A percentile compares a stretch with the other conserved stretches of the same genome.
phyloP scores from a whole-genome alignment of 2,888 invertebrate genomes.

The Pristionchus entomophagus region DNA sequence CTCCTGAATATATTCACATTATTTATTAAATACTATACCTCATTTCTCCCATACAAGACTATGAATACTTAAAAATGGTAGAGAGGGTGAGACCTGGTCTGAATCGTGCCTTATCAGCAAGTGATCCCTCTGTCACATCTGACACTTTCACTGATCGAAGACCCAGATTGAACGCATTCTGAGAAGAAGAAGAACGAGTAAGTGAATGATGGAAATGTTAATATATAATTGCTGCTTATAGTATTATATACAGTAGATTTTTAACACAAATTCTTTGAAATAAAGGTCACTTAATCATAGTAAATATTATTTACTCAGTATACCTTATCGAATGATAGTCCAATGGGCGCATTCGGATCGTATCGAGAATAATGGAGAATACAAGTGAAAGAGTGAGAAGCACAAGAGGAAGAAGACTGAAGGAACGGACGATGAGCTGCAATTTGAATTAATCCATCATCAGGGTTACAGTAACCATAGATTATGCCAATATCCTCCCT shows the following conservation, averaged over 20 bases:
- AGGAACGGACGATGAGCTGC: conserved; percentile 61
- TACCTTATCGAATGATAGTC: conserved; percentile 63
- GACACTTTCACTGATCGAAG: conserved; percentile 61
- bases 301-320: background rate
- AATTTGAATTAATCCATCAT: background rate
- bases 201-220: background rate
- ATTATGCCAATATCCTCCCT: background rate
- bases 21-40: background rate
- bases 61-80: background rate
- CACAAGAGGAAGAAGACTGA: conserved; percentile 56
- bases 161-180: conserved; percentile 49
- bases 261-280: background rate
- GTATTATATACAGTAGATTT: background rate
- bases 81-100: conserved; percentile 55
- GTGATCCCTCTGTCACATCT: conserved; percentile 63
- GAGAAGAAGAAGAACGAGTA: background rate
- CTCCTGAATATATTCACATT: conserved; percentile 58
- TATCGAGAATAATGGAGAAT: conserved; percentile 67
- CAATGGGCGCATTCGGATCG: conserved; percentile 62
- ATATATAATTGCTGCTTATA: background rate
- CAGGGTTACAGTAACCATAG: background rate
- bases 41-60: conserved; percentile 28
- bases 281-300: background rate
- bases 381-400: conserved; percentile 63
- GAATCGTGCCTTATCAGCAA: conserved; percentile 69